Evolutionary conservation across 2,888 invertebrate species (phyloP).

Genomic region (Electrophaes corylata): DNA sequence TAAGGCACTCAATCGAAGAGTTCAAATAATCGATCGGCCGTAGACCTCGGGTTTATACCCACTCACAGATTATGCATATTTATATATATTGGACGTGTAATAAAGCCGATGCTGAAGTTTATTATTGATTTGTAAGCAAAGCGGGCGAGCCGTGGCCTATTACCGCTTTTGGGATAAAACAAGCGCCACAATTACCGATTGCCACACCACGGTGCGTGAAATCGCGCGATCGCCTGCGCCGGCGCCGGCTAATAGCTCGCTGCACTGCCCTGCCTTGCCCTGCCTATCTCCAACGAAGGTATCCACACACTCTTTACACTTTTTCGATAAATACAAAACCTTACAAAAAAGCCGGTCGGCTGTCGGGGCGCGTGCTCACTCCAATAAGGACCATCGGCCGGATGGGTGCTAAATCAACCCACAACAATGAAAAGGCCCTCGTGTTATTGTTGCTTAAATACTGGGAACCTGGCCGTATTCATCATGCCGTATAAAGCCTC

Average conservation of each 20-base stretch:
- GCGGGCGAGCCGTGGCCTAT: slow-evolving; percentile 26
- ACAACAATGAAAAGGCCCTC: slow-evolving; percentile 46
- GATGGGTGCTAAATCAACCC: slow-evolving; percentile 50
- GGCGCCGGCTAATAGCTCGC: neutral
- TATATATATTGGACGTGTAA: slow-evolving; percentile 36
- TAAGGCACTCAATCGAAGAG: slow-evolving; percentile 43
- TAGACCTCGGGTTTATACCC: slow-evolving; percentile 40
- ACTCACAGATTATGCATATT: slow-evolving; percentile 40
- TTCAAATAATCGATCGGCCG: slow-evolving; percentile 42
- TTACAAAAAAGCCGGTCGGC: slow-evolving; percentile 9
- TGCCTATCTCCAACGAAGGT: neutral
- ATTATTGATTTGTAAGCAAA: slow-evolving; percentile 41
- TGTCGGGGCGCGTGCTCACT: slow-evolving; percentile 44
- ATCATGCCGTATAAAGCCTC: slow-evolving; percentile 40
- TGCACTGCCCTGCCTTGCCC: neutral
- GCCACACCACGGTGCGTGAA: slow-evolving; percentile 38
- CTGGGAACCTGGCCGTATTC: slow-evolving; percentile 46
- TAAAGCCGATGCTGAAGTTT: slow-evolving; percentile 39
- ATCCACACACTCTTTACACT: slow-evolving; percentile 7
- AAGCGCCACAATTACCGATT: slow-evolving; percentile 45
- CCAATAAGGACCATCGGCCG: slow-evolving; percentile 29
- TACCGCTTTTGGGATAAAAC: slow-evolving; percentile 37
- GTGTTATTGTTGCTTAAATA: slow-evolving; percentile 55
- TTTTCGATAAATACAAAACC: slow-evolving; percentile 21
- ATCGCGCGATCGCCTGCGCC: slow-evolving; percentile 23